Base-by-base conservation (phyloP, 2,797 vertebrate species). In the Malacoctenus gilli region DNA sequence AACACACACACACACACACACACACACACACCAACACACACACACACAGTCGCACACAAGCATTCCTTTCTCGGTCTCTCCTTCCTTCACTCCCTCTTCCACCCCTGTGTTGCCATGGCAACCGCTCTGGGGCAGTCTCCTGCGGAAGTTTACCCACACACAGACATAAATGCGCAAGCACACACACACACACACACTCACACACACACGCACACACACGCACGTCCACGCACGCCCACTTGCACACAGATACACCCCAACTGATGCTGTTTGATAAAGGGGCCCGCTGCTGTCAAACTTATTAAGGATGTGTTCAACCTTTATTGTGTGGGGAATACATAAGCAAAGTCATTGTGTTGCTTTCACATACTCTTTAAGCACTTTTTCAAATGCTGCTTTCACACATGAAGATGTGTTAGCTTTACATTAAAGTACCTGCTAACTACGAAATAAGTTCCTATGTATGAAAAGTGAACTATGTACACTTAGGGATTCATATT, bases 111-210 rank as follows among this genome's bases (percentile, higher is more conserved):
- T 87, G 50, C 82, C 59, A 87, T 88, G 68, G 86, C 65, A 86
- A 88, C 85, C 8, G 48, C 80, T 88, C 77, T 39, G 75, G 73
- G 85, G 79, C 73, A 82, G 79, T 73, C 80, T 87, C 75, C 77
- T 77, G 73, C 55, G 32, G 78, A 83, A 85, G 75, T 83, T 86
- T 85, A 44, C 57, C 14, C 52, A 38, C 18, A 46, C 8, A 35
- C 20, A 52, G 35, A 28, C 30, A 60, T 85, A 41, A 54, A 14
- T 49, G 32, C 18, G 40, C 10, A 40, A 18, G 49, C 35, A 22
- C 35, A 70, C 56, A 19, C 52, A 51, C 48, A 62, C 30, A 62
- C 30, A 52, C 2, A 74, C 16, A 47, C 43, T 62, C n/a, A n/a
- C n/a, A 28, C 5, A 6, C 5, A 28, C 10, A 40, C 20, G 49